Base-by-base conservation (phyloP, 2,797 vertebrate genomes). In the Aeoliscus strigatus region DNA sequence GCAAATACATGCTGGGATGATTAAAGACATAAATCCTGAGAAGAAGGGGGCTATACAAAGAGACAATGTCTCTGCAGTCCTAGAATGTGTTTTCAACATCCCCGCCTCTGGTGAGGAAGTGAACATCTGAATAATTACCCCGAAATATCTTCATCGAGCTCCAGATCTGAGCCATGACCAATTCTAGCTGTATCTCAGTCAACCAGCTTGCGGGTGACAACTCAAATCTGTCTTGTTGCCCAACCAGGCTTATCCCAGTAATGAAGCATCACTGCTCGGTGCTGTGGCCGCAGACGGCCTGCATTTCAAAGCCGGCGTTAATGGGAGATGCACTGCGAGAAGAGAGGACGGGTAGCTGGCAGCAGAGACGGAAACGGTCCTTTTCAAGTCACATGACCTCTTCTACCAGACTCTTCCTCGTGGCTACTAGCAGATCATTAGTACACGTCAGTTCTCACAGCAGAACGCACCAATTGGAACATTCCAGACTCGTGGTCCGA, bases 261-360 rank as follows among this genome's bases (percentile, higher is more conserved):
- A 64, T 54, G 67, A 66, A 13, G 61, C 42, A 9, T 56, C 60
- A 53, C 43, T 51, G 63, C 67, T 45, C 41, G 61, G 49, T 44
- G 58, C 42, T 36, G 2, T 23, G 56, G 55, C 73, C 78, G 70
- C 73, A 72, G 64, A 72, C 70, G 66, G 70, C 47, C 44, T 38
- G 54, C 30, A 40, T 1, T 40, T 45, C 78, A 75, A 68, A 77
- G 64, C 66, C 62, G 29, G 43, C 44, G 70, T 71, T 80, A 65
- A 74, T 51, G 59, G 38, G 43, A 57, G 54, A 57, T 49, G 45
- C 37, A 44, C 30, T 25, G 38, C 34, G 48, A 47, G 36, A 32
- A 36, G 29, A 40, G 24, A 38, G 39, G 51, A 28, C 21, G 34
- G 34, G 23, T 36, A 33, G 40, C 30, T 33, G 38, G 33, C 45